These are phyloP conservation scores for Diachasma alloeum DNA, from an alignment of 1,140 invertebrate genomes.

Conservation along the genomic window DNA sequence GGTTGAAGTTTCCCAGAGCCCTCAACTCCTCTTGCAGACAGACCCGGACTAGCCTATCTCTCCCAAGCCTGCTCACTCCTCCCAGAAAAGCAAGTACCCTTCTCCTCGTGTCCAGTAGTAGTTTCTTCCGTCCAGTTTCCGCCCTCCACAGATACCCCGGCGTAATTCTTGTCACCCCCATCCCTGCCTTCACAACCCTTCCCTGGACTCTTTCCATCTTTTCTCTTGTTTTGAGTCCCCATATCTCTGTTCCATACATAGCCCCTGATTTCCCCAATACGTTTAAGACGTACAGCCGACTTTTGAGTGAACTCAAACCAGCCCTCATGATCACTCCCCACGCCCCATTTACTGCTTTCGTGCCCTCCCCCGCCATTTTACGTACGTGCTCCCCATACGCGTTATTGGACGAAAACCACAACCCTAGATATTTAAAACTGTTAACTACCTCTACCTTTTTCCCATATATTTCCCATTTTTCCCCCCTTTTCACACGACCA, in stretches of 20 bases:
- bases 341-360: too few relatives aligned
- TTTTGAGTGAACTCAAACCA: too few relatives aligned
- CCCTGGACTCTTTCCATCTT: background rate
- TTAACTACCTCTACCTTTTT: background rate
- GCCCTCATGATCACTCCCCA: too few relatives aligned
- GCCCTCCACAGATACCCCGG: background rate
- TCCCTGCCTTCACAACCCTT: background rate
- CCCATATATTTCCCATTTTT: background rate
- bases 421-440: constrained; percentile 7
- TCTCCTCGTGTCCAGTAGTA: background rate
- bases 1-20: background rate
- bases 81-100: background rate
- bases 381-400: too few relatives aligned
- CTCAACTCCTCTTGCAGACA: constrained; percentile 15
- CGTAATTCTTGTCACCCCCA: background rate
- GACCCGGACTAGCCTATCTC: background rate
- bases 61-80: background rate
- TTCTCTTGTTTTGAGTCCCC: constrained; percentile 16
- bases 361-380: too few relatives aligned
- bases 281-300: too few relatives aligned
- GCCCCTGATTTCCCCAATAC: too few relatives aligned
- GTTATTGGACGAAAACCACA: too few relatives aligned
- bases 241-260: constrained; percentile 15
- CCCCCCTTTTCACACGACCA: background rate
- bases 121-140: background rate